These are phyloP conservation scores for Micromesistius poutassou DNA, from an alignment of 2,797 vertebrate genomes.

Conservation along the genomic window DNA sequence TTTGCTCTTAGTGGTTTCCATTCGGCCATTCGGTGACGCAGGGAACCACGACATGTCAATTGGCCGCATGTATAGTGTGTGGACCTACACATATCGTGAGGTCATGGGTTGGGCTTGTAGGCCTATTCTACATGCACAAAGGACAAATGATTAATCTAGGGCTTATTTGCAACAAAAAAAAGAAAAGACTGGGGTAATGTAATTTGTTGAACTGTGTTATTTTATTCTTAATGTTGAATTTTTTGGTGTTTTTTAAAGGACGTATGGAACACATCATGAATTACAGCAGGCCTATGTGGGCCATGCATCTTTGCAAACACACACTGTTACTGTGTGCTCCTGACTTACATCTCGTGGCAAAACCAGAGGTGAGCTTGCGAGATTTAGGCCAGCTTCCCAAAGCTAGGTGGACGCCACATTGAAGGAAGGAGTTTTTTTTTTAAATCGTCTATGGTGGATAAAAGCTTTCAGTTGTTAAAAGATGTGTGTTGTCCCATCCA, in stretches of 20 bases:
- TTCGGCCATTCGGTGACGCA: slow-evolving; percentile 67
- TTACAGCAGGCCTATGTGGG: background rate
- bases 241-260: background rate
- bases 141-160: background rate
- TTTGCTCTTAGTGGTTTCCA: slow-evolving; percentile 61
- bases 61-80: slow-evolving; percentile 48
- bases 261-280: background rate
- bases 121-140: slow-evolving; percentile 45
- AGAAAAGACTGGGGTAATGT: background rate
- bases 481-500: background rate
- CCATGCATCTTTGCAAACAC: background rate
- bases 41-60: slow-evolving; percentile 50
- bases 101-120: slow-evolving; percentile 54
- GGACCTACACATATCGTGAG: slow-evolving; percentile 43
- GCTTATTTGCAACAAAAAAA: background rate
- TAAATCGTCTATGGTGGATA: no score
- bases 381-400: background rate
- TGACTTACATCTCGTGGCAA: no score
- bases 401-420: background rate
- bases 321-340: no score
- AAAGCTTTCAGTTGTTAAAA: background rate
- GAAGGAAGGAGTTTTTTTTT: background rate
- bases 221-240: no score
- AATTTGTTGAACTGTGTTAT: no score
- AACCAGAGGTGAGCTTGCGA: background rate